Conservation (phyloP, 2,888 invertebrate genomes). For the Cancer borealis region DNA sequence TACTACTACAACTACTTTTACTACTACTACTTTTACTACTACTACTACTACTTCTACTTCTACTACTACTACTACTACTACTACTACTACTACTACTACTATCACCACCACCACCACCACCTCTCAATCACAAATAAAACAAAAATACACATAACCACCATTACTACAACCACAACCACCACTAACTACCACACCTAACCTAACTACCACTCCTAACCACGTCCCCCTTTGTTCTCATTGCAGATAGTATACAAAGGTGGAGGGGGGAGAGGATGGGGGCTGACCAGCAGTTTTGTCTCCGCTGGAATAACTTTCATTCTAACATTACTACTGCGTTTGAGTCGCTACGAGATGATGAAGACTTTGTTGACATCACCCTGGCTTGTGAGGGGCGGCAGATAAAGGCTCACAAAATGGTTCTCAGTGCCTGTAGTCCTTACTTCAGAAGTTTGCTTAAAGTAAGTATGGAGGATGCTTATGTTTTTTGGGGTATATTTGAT, state of each 20-base stretch:
- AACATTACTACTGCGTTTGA: conserved; percentile 81
- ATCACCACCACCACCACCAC: no score
- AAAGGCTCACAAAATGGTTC: conserved; percentile 79
- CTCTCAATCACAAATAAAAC: neutral
- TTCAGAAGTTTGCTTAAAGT: conserved; percentile 78
- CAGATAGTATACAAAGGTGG: conserved; percentile 78
- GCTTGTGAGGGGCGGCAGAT: conserved; percentile 79
- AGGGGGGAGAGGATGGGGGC: conserved; percentile 78
- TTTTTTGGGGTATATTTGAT: neutral
- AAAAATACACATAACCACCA: neutral
- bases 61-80: neutral
- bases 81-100: no score
- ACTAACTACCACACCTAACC: neutral
- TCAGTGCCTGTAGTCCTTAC: conserved; percentile 79
- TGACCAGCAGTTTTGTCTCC: conserved; percentile 89
- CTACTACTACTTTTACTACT: no score
- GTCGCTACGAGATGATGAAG: conserved; percentile 78
- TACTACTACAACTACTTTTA: no score
- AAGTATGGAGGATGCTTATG: conserved; percentile 38
- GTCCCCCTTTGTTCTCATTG: neutral
- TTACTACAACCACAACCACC: neutral
- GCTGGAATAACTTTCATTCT: conserved; percentile 91
- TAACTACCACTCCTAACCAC: neutral
- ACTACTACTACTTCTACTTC: neutral
- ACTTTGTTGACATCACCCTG: conserved; percentile 79